phyloP scores from a whole-genome alignment of 2,888 invertebrate species.

The Linnaemya vulpina region DNA sequence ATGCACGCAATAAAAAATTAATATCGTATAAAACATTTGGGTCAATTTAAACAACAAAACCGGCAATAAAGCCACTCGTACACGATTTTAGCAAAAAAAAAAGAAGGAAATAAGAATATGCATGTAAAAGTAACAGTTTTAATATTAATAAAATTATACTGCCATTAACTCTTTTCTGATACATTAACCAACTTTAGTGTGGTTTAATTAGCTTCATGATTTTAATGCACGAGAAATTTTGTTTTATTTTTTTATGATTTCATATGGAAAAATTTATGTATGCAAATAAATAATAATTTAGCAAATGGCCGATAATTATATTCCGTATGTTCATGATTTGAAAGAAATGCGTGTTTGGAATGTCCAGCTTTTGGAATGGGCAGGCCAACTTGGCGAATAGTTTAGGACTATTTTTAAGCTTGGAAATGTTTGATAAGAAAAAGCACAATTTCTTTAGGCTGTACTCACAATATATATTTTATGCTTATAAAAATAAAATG shows the following conservation, averaged over 20 bases:
- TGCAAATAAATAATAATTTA: no score
- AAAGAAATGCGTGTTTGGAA: no score
- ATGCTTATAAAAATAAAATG: no score
- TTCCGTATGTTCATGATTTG: no score
- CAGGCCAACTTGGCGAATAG: no score
- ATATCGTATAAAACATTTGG: slow-evolving; percentile 59
- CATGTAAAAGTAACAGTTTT: slow-evolving; percentile 33
- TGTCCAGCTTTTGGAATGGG: no score
- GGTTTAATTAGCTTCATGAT: slow-evolving; percentile 31
- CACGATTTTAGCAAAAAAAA: background rate
- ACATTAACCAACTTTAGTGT: slow-evolving; percentile 1
- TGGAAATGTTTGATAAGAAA: no score
- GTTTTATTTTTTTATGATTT: background rate
- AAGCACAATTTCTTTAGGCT: no score
- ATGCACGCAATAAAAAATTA: slow-evolving; percentile 55
- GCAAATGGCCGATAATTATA: no score
- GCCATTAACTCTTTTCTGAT: slow-evolving; percentile 42
- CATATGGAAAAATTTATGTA: no score
- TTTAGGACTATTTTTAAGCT: no score
- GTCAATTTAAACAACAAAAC: slow-evolving; percentile 50
- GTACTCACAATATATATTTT: no score
- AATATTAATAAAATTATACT: slow-evolving; percentile 49
- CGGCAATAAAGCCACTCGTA: background rate
- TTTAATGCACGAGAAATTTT: slow-evolving; percentile 35
- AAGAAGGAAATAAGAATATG: background rate